Evolutionary conservation across 1,140 invertebrate genomes (phyloP).

Genomic region (Drosophila parabipectinata): DNA sequence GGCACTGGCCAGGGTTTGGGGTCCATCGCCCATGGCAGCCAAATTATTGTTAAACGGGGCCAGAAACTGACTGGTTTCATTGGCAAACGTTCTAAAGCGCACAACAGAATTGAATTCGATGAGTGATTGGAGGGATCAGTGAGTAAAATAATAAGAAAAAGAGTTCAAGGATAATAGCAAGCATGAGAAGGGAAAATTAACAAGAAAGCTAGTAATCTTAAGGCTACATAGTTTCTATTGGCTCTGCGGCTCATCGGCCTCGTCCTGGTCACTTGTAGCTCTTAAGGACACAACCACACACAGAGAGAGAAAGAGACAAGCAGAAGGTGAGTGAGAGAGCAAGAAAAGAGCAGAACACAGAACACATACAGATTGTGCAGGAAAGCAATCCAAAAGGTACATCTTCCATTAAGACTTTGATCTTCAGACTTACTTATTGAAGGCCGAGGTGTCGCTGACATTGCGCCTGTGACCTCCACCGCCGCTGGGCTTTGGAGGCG

Average conservation of each 20-base stretch:
- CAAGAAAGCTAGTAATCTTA: conserved; percentile 22
- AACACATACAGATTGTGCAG: conserved; percentile 41
- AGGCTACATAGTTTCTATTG: conserved; percentile 61
- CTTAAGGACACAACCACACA: conserved; percentile 30
- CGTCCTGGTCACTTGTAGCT: conserved; percentile 54
- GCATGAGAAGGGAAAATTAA: conserved; percentile 24
- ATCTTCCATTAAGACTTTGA: not conserved
- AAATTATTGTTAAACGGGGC: conserved; percentile 88
- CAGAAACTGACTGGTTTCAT: conserved; percentile 90
- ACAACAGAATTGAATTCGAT: conserved; percentile 34
- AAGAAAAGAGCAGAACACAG: conserved; percentile 65
- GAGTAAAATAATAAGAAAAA: conserved; percentile 9
- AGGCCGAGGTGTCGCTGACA: conserved; percentile 94
- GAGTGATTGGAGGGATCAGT: conserved; percentile 18
- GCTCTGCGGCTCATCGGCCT: conserved; percentile 52
- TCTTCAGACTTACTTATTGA: conserved; percentile 88
- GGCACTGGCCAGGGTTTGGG: conserved; percentile 52
- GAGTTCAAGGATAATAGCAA: conserved; percentile 5
- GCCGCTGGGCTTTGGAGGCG: conserved; percentile 66
- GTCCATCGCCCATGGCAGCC: conserved; percentile 57
- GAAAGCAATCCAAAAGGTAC: not conserved
- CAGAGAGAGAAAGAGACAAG: conserved; percentile 27
- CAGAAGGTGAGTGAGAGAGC: conserved; percentile 21
- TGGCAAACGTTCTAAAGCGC: conserved; percentile 88
- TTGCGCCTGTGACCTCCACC: conserved; percentile 89